These are phyloP conservation scores for Phrixothrix hirtus DNA, from an alignment of 2,888 invertebrate genomes.

Conservation along the genomic window DNA sequence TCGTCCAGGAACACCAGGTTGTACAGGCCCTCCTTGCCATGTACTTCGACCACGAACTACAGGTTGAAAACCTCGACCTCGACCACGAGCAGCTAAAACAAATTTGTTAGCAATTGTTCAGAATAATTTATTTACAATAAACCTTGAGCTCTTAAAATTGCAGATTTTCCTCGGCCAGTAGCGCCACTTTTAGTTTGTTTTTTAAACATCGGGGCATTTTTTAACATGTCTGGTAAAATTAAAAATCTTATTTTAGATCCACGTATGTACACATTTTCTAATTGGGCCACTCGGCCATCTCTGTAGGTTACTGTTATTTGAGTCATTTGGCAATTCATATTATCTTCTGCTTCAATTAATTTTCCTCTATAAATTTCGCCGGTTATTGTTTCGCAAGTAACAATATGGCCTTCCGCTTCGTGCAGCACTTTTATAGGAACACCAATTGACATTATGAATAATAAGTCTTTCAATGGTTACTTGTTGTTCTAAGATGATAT, in stretches of 20 bases:
- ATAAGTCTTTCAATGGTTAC: no score
- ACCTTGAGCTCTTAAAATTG: slow-evolving; percentile 92
- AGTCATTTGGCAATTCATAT: slow-evolving; percentile 99
- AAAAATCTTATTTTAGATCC: slow-evolving; percentile 98
- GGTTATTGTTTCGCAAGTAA: slow-evolving; percentile 97
- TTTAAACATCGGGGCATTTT: slow-evolving; percentile 98
- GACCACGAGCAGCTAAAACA: slow-evolving; percentile 61
- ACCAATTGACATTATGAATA: slow-evolving; percentile 96
- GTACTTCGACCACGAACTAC: slow-evolving; percentile 60
- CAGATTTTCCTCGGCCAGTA: slow-evolving; percentile 89
- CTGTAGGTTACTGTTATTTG: slow-evolving; percentile 91
- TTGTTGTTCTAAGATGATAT: no score
- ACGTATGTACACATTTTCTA: slow-evolving; percentile 97
- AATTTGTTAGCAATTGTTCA: background rate
- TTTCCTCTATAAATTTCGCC: slow-evolving; percentile 99
- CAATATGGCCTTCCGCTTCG: slow-evolving; percentile 98
- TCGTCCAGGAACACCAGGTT: slow-evolving; percentile 58
- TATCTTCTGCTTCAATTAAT: slow-evolving; percentile 98
- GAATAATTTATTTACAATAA: background rate
- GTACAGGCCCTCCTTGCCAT: slow-evolving; percentile 66
- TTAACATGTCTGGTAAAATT: slow-evolving; percentile 98
- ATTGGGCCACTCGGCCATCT: slow-evolving; percentile 89
- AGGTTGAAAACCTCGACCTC: slow-evolving; percentile 62
- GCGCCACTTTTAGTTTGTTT: slow-evolving; percentile 83
- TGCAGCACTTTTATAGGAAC: slow-evolving; percentile 99